These are phyloP conservation scores for Escarpia spicata DNA, from an alignment of 2,888 invertebrate genomes.

Conservation along the genomic window DNA sequence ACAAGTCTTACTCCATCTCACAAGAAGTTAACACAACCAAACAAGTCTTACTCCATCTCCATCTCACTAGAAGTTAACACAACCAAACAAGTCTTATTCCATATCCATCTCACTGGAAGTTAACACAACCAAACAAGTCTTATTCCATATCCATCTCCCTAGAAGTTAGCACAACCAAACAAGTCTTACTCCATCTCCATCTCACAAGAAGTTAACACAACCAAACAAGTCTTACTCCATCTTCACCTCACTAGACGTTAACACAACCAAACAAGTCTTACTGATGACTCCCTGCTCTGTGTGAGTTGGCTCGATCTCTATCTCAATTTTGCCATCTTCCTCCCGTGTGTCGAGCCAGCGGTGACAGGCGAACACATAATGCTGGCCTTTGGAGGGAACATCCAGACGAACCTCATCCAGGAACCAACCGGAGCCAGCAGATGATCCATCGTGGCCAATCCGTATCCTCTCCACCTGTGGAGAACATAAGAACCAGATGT, in stretches of 20 bases:
- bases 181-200: no score
- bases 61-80: neutral
- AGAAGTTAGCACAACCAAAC: no score
- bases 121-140: conserved; percentile 35
- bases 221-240: conserved; percentile 47
- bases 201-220: conserved; percentile 1
- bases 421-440: conserved; percentile 63
- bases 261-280: conserved; percentile 44
- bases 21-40: no score
- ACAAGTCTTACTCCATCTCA: no score
- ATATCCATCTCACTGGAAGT: neutral
- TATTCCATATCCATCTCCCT: conserved; percentile 40
- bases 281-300: conserved; percentile 57
- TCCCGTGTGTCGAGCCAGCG: conserved; percentile 63
- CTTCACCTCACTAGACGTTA: neutral
- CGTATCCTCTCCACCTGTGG: conserved; percentile 61
- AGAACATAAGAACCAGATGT: neutral
- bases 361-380: conserved; percentile 62
- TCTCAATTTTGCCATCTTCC: conserved; percentile 59
- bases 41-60: no score
- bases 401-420: conserved; percentile 62
- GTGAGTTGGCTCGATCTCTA: conserved; percentile 61
- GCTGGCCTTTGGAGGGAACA: conserved; percentile 61
- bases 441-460: conserved; percentile 63
- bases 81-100: conserved; percentile 48